Base-by-base conservation (phyloP, 2,113 vertebrate genomes). In the Agelaius phoeniceus region DNA sequence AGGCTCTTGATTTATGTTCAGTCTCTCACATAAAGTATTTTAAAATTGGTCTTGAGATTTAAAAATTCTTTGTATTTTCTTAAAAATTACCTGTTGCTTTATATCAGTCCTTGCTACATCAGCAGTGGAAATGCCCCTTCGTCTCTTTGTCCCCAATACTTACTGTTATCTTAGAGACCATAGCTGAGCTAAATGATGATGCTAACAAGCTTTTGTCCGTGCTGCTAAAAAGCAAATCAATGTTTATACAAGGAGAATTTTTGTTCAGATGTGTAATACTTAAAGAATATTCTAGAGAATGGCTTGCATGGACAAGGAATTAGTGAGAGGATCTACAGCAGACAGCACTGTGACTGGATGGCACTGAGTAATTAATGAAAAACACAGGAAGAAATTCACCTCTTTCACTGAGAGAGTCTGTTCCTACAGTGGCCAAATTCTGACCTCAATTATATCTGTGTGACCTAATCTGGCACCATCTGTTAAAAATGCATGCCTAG, bases 291-390 rank as follows among this genome's bases (percentile, higher is more conserved):
- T 96, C 61, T 81, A 51, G 57, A 87, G 52, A 63, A 76, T 37
- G 31, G 3, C 48, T 82, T 78, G 3, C 46, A 20, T 35, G 66
- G 80, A 23, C 49, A 54, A 52, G 54, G 31, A 58, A 58, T 92
- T 78, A 83, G 48, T 30, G 35, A 71, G 49, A 81, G 31, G 6
- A 72, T 75, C 22, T 87, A 17, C 39, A 35, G 19, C 41, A 87
- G 83, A 58, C 62, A 82, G 20, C 54, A n/a, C 18, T 71, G 44
- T 84, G 88, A 35, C 66, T 66, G 67, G 55, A 63, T 58, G 90
- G 41, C 69, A 62, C 65, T 43, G 69, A 61, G 86, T 96, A 93
- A 96, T 96, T 97, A 96, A 96, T 93, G 92, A 90, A 92, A 72
- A 92, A 49, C 83, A 55, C 90, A 80, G 75, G 84, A 90, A 88